phyloP scores from a whole-genome alignment of 2,113 vertebrate species.

The Narcine bancroftii region DNA sequence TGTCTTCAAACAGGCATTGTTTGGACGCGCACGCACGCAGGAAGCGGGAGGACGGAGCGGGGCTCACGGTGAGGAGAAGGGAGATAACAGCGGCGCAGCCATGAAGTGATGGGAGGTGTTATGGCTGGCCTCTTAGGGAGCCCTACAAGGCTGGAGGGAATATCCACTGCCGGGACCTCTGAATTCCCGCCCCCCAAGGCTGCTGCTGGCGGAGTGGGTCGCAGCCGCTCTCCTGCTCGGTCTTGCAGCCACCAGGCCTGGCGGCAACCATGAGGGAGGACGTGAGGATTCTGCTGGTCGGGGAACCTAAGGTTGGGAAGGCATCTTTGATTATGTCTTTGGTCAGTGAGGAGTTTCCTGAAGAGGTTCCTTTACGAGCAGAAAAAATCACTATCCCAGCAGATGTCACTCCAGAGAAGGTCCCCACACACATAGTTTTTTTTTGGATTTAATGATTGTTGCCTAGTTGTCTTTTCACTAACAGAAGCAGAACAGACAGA shows the following conservation, averaged over 20 bases:
- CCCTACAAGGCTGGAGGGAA: neutral
- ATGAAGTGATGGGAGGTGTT: too few relatives aligned
- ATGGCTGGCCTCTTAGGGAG: neutral
- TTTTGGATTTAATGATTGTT: too few relatives aligned
- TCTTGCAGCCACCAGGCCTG: neutral
- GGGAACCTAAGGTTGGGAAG: slow-evolving; percentile 97
- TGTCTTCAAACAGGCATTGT: too few relatives aligned
- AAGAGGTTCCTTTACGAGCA: slow-evolving; percentile 84
- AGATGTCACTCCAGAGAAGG: slow-evolving; percentile 92
- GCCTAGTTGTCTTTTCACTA: slow-evolving; percentile 37
- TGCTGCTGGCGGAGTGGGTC: too few relatives aligned
- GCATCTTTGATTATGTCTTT: too few relatives aligned
- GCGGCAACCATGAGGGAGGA: slow-evolving; percentile 79
- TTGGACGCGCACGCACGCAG: neutral
- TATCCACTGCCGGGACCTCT: neutral
- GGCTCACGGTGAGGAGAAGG: neutral
- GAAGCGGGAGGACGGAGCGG: neutral
- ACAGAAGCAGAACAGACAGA: slow-evolving; percentile 92
- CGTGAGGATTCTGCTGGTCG: slow-evolving; percentile 88
- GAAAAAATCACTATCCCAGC: slow-evolving; percentile 98
- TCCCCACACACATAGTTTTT: slow-evolving; percentile 80
- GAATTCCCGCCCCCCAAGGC: neutral
- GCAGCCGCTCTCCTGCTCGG: neutral
- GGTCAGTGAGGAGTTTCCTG: too few relatives aligned
- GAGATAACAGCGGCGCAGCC: too few relatives aligned